Evolutionary conservation across 1,140 invertebrate genomes (phyloP).

Genomic region (Maniola jurtina): DNA sequence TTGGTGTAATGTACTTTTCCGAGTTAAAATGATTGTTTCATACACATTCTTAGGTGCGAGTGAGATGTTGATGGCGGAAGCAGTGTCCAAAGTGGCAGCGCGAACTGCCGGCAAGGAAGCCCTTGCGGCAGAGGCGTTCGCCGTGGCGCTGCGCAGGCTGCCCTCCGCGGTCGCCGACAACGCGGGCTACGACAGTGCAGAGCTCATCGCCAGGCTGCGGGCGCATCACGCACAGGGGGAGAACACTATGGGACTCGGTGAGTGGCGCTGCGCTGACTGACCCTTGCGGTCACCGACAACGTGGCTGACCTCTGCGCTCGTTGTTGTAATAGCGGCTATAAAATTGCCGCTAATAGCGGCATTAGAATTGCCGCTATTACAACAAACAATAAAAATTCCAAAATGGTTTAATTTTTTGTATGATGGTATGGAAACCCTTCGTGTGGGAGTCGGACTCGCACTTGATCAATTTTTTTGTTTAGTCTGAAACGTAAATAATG

Average conservation of each 20-base stretch:
- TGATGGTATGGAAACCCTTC: no score
- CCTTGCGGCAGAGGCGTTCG: constrained; percentile 98
- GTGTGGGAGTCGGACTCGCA: no score
- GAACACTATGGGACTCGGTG: constrained; percentile 90
- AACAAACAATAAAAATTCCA: no score
- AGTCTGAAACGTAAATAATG: no score
- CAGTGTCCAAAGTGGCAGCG: constrained; percentile 90
- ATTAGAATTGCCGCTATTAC: no score
- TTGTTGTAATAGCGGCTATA: no score
- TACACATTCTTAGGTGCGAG: constrained; percentile 81
- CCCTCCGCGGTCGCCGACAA: constrained; percentile 99
- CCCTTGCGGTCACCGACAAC: no score
- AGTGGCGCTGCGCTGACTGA: constrained; percentile 33
- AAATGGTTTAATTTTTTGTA: no score
- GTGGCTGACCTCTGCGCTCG: no score
- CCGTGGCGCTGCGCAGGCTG: constrained; percentile 90
- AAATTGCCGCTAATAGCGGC: no score
- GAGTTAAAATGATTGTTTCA: neutral
- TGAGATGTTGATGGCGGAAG: constrained; percentile 98
- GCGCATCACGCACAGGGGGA: constrained; percentile 91
- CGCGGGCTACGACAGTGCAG: constrained; percentile 98
- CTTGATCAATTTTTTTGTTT: no score
- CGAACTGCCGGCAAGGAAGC: constrained; percentile 98
- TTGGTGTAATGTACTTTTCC: no score
- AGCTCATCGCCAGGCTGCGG: constrained; percentile 93